Evolutionary conservation across 1,140 invertebrate species (phyloP).

Genomic region (Scaptodrosophila lebanonensis): DNA sequence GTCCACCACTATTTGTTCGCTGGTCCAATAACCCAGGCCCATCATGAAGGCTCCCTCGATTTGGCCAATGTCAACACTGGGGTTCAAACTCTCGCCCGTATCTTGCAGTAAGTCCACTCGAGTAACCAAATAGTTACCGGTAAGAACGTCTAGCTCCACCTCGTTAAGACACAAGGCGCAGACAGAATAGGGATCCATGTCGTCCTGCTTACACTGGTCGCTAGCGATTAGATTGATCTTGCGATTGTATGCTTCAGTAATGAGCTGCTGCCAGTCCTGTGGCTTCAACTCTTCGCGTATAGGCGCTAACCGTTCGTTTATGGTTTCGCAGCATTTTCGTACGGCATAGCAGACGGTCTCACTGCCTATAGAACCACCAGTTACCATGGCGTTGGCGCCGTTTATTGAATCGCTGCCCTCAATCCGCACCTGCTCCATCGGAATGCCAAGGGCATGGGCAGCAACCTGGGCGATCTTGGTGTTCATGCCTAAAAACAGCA

Average conservation of each 20-base stretch:
- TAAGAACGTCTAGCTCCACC: slow-evolving; percentile 86
- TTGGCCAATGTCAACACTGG: slow-evolving; percentile 90
- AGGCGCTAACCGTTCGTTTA: slow-evolving; percentile 82
- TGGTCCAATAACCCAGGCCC: slow-evolving; percentile 88
- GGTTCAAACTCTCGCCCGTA: slow-evolving; percentile 85
- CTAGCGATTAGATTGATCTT: slow-evolving; percentile 82
- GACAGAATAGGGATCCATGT: slow-evolving; percentile 78
- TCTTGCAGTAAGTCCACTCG: slow-evolving; percentile 87
- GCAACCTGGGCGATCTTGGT: slow-evolving; percentile 85
- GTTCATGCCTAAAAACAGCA: slow-evolving; percentile 83
- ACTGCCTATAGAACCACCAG: slow-evolving; percentile 85
- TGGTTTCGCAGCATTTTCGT: slow-evolving; percentile 82
- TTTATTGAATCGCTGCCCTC: slow-evolving; percentile 83
- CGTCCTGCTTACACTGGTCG: slow-evolving; percentile 78
- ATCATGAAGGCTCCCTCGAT: slow-evolving; percentile 87
- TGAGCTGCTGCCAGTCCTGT: slow-evolving; percentile 81
- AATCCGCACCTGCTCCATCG: slow-evolving; percentile 83
- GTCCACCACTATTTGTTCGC: slow-evolving; percentile 84
- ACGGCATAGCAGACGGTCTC: slow-evolving; percentile 84
- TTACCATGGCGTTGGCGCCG: slow-evolving; percentile 82
- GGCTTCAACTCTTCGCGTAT: slow-evolving; percentile 81
- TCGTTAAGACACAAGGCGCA: slow-evolving; percentile 81
- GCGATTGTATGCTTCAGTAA: slow-evolving; percentile 79
- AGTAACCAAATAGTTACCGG: slow-evolving; percentile 81
- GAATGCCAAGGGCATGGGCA: slow-evolving; percentile 85